phyloP scores from a whole-genome alignment of 1,140 invertebrate genomes.

The Drosophila funebris region DNA sequence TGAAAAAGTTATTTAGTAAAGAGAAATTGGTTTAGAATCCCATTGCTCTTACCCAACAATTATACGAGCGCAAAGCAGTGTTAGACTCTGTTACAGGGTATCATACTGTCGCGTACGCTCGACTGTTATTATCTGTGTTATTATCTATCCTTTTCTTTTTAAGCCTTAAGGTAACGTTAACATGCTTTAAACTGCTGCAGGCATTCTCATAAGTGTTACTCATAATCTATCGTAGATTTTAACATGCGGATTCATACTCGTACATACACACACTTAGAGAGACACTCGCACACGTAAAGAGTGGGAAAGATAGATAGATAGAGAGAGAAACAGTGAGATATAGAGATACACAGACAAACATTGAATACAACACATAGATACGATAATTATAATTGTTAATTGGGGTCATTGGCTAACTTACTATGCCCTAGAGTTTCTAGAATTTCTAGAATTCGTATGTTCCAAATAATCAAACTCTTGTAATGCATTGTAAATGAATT shows the following conservation, averaged over 20 bases:
- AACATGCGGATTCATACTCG: constrained; percentile 16
- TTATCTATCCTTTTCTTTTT: no score
- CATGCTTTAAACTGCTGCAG: constrained; percentile 12
- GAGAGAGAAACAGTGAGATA: constrained; percentile 7
- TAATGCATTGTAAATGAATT: constrained; percentile 77
- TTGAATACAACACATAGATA: constrained; percentile 58
- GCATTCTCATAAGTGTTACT: neutral
- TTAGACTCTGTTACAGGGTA: no score
- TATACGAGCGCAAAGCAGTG: no score
- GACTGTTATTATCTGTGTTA: no score
- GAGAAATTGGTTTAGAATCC: no score
- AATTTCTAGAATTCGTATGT: constrained; percentile 54
- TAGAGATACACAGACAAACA: constrained; percentile 32
- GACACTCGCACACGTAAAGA: neutral
- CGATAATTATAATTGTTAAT: constrained; percentile 22
- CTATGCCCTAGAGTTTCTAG: constrained; percentile 73
- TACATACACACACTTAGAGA: neutral
- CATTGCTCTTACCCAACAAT: no score
- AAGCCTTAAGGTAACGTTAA: neutral
- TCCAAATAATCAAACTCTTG: constrained; percentile 75
- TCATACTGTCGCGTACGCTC: no score
- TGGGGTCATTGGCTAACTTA: constrained; percentile 61
- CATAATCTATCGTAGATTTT: neutral
- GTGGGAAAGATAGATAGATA: neutral
- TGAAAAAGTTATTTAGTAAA: no score